phyloP scores from a whole-genome alignment of 2,113 vertebrate species.

The Carassius gibelio region DNA sequence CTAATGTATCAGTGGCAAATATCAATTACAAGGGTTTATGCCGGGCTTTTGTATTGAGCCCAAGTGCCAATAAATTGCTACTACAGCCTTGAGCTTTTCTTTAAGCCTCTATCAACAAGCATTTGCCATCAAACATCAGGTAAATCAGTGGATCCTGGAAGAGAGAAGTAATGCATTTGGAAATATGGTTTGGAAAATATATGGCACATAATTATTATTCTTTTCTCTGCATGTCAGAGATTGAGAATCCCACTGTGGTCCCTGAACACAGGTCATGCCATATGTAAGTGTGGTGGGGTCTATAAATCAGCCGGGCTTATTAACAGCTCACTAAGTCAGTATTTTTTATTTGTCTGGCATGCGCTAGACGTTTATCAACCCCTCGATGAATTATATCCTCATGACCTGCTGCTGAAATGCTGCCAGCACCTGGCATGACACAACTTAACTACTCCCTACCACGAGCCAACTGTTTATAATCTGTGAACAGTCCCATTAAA shows the following conservation, averaged over 20 bases:
- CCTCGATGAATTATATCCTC: slow-evolving; percentile 52
- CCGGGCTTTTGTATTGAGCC: background rate
- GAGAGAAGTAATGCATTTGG: background rate
- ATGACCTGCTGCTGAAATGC: slow-evolving; percentile 44
- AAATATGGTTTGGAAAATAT: slow-evolving; percentile 4
- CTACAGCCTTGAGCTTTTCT: background rate
- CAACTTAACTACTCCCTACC: slow-evolving; percentile 52
- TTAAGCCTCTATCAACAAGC: background rate
- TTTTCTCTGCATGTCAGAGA: slow-evolving; percentile 48
- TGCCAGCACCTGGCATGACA: slow-evolving; percentile 50
- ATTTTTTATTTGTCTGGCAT: slow-evolving; percentile 43
- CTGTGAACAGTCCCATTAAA: slow-evolving; percentile 40
- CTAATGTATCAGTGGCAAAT: slow-evolving; percentile 18
- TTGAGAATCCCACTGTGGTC: slow-evolving; percentile 55
- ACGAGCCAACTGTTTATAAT: background rate
- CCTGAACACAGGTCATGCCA: slow-evolving; percentile 50
- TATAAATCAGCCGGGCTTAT: slow-evolving; percentile 64
- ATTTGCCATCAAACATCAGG: background rate
- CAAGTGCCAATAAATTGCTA: background rate
- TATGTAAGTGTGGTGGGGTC: slow-evolving; percentile 1
- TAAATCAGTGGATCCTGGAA: background rate
- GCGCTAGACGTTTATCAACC: slow-evolving; percentile 50
- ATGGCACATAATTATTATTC: background rate
- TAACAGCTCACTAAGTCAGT: slow-evolving; percentile 47
- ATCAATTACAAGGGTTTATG: slow-evolving; percentile 18